Evolutionary conservation across 2,888 invertebrate genomes (phyloP).

Genomic region (Epirrhoe tristata): DNA sequence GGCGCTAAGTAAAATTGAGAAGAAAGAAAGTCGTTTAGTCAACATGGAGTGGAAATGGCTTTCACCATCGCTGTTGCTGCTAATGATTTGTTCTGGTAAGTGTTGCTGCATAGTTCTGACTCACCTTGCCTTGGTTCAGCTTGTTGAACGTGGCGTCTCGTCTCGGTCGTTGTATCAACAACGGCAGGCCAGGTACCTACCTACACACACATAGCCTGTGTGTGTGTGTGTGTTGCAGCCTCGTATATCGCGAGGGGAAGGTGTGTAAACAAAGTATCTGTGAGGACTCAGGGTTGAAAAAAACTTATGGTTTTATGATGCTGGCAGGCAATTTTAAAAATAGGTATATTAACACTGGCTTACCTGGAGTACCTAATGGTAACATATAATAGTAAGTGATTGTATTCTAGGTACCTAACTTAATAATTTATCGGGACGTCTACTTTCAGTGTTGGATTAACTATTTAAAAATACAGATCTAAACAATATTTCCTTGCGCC

Average conservation of each 20-base stretch:
- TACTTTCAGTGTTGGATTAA: too few species aligned
- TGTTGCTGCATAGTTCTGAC: constrained; percentile 73
- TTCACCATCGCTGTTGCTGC: constrained; percentile 78
- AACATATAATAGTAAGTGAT: too few species aligned
- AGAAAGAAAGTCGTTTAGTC: constrained; percentile 71
- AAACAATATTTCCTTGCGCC: too few species aligned
- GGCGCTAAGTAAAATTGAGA: constrained; percentile 67
- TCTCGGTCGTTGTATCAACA: constrained; percentile 57
- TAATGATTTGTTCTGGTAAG: constrained; percentile 83
- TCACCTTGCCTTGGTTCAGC: constrained; percentile 62
- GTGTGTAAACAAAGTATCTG: constrained; percentile 36
- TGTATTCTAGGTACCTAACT: too few species aligned
- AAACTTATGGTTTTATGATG: constrained; percentile 9
- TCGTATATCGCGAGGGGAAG: constrained; percentile 50
- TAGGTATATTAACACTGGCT: not conserved
- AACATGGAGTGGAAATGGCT: constrained; percentile 76
- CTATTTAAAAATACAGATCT: too few species aligned
- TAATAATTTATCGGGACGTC: too few species aligned
- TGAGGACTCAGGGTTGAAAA: constrained; percentile 22
- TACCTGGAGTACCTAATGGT: not conserved
- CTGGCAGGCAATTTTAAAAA: not conserved
- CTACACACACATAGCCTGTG: constrained; percentile 44
- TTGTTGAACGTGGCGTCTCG: constrained; percentile 53
- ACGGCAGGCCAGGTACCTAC: constrained; percentile 43
- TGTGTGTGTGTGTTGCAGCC: constrained; percentile 53